Conservation (phyloP, 2,888 invertebrate species). For the Mesopsocus fuscifrons region DNA sequence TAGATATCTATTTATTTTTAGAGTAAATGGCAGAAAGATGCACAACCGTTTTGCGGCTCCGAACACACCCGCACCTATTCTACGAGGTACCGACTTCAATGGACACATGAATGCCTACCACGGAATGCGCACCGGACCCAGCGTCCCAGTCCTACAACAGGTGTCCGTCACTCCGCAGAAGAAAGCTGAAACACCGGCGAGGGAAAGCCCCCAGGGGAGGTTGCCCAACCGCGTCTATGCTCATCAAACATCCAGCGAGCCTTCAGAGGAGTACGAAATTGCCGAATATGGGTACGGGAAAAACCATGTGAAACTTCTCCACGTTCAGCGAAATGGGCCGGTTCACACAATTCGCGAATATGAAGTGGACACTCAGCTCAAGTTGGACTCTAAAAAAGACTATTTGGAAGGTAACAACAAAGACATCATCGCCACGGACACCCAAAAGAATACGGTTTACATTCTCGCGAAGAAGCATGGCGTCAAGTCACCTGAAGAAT, state of each 20-base stretch:
- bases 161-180: slow-evolving; percentile 1
- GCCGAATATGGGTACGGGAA: slow-evolving; percentile 54
- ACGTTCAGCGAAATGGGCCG: slow-evolving; percentile 44
- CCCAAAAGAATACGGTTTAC: slow-evolving; percentile 68
- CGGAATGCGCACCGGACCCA: not conserved
- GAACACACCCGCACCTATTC: not conserved
- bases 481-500: slow-evolving; percentile 55
- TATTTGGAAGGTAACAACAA: slow-evolving; percentile 57
- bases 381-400: slow-evolving; percentile 46
- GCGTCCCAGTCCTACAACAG: not conserved
- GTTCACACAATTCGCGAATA: slow-evolving; percentile 52
- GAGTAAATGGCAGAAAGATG: slow-evolving; percentile 7
- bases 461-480: slow-evolving; percentile 59
- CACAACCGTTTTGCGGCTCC: not conserved
- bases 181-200: not conserved
- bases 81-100: not conserved
- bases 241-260: not conserved
- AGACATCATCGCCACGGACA: slow-evolving; percentile 63
- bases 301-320: slow-evolving; percentile 49
- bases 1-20: not conserved
- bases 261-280: slow-evolving; percentile 30
- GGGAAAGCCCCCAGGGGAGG: no score
- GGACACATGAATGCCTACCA: slow-evolving; percentile 8
- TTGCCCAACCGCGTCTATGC: not conserved
- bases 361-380: slow-evolving; percentile 52